A percentile compares a stretch with the other conserved stretches of the same genome.
These are phyloP conservation scores for Lithophane leautieri DNA, from an alignment of 2,888 invertebrate species.

Conservation along the genomic window DNA sequence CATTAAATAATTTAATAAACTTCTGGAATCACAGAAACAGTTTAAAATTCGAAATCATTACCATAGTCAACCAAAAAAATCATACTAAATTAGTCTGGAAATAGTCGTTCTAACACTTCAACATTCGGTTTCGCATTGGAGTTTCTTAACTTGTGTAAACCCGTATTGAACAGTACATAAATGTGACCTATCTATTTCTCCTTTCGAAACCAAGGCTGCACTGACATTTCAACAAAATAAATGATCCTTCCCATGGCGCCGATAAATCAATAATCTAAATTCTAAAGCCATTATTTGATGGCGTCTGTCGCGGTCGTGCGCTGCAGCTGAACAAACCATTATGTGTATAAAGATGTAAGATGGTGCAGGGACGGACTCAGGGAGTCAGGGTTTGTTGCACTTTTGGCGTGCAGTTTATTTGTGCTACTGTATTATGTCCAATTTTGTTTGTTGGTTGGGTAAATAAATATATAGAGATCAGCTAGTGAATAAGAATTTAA, in stretches of 20 bases:
- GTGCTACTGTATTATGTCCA: too few relatives aligned
- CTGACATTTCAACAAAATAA: constrained; percentile 50
- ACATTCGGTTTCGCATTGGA: not conserved
- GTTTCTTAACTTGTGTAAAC: not conserved
- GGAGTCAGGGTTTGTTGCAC: not conserved
- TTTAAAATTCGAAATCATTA: not conserved
- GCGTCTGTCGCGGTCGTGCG: constrained; percentile 41
- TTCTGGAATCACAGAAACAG: not conserved
- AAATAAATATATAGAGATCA: not conserved
- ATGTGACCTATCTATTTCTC: constrained; percentile 1
- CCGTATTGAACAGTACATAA: not conserved
- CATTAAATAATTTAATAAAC: not conserved
- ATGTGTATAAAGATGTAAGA: constrained; percentile 59
- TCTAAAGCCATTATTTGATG: constrained; percentile 60
- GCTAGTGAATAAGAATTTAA: not conserved
- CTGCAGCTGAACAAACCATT: constrained; percentile 64
- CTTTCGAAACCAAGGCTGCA: constrained; percentile 32
- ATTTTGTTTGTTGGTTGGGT: not conserved
- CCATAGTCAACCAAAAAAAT: not conserved
- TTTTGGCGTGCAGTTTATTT: not conserved
- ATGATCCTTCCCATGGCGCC: constrained; percentile 49
- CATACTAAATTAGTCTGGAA: not conserved
- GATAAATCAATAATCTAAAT: constrained; percentile 60
- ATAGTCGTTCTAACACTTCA: not conserved
- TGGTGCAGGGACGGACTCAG: constrained; percentile 51